phyloP scores from a whole-genome alignment of 2,797 vertebrate species.

The Molossus alvarezi region DNA sequence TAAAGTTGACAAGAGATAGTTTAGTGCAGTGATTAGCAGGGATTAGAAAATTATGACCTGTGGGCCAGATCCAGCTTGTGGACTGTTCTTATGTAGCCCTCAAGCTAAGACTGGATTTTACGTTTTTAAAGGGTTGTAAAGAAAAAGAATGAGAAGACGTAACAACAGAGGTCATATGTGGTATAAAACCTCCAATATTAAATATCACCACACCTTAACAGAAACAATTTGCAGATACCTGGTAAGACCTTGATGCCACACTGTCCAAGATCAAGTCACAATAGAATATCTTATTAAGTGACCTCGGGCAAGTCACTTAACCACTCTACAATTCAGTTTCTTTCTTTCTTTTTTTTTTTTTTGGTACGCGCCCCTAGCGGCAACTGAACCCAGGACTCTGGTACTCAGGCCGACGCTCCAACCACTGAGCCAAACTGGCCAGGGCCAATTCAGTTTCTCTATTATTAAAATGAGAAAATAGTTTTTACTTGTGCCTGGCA shows the following conservation, averaged over 20 bases:
- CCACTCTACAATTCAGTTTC: neutral
- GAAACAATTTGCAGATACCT: neutral
- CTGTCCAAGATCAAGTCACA: neutral
- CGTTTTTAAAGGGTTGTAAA: neutral
- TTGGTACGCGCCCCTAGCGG: too few relatives aligned
- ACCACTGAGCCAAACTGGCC: too few relatives aligned
- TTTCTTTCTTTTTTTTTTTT: neutral
- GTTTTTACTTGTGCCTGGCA: neutral
- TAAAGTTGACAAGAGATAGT: neutral
- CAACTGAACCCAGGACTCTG: too few relatives aligned
- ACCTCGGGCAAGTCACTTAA: neutral
- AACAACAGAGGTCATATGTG: neutral
- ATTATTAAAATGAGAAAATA: constrained; percentile 48
- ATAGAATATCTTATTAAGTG: neutral
- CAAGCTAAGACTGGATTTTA: neutral
- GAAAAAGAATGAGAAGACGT: neutral
- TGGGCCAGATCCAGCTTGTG: neutral
- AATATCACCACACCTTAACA: neutral
- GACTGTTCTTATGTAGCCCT: neutral
- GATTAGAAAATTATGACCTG: neutral
- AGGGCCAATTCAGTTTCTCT: neutral
- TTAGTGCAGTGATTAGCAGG: neutral
- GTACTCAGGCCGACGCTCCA: too few relatives aligned
- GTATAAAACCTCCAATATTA: neutral
- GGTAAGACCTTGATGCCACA: neutral